These are phyloP conservation scores for Ascaphus truei DNA, from an alignment of 2,113 vertebrate genomes.

Conservation along the genomic window DNA sequence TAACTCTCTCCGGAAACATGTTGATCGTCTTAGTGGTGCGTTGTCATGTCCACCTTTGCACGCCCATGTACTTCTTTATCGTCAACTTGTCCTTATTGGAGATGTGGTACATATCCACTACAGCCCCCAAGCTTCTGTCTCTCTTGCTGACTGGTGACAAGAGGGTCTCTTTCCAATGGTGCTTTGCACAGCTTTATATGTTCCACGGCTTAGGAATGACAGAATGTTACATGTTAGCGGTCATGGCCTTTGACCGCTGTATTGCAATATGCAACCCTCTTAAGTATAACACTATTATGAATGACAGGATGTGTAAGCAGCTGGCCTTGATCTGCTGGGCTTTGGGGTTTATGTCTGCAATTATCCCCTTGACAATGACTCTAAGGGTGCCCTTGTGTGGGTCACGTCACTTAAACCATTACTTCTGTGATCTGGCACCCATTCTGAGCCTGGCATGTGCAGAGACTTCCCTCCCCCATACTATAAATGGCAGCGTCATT, in stretches of 20 bases:
- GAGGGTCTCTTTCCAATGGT: conserved; percentile 28
- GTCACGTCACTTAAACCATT: neutral
- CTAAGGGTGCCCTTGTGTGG: neutral
- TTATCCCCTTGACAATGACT: neutral
- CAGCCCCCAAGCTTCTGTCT: conserved; percentile 44
- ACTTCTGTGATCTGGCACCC: conserved; percentile 48
- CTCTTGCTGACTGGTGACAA: conserved; percentile 30
- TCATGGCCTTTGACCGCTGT: conserved; percentile 54
- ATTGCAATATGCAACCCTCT: conserved; percentile 48
- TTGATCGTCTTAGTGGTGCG: conserved; percentile 40
- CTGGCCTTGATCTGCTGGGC: conserved; percentile 39
- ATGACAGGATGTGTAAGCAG: conserved; percentile 35
- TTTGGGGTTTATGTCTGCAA: conserved; percentile 20
- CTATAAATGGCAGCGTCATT: neutral
- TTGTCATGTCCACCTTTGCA: conserved; percentile 34
- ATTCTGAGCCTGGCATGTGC: conserved; percentile 48
- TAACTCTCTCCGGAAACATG: conserved; percentile 39
- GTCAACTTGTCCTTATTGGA: conserved; percentile 42
- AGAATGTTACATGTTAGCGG: conserved; percentile 42
- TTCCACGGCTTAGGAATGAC: conserved; percentile 44
- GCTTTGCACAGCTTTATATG: conserved; percentile 42
- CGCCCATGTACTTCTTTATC: conserved; percentile 51
- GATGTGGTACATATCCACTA: conserved; percentile 40
- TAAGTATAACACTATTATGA: conserved; percentile 42
- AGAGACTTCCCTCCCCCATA: conserved; percentile 43